phyloP scores from a whole-genome alignment of 2,888 invertebrate genomes.

The Buathra laborator region DNA sequence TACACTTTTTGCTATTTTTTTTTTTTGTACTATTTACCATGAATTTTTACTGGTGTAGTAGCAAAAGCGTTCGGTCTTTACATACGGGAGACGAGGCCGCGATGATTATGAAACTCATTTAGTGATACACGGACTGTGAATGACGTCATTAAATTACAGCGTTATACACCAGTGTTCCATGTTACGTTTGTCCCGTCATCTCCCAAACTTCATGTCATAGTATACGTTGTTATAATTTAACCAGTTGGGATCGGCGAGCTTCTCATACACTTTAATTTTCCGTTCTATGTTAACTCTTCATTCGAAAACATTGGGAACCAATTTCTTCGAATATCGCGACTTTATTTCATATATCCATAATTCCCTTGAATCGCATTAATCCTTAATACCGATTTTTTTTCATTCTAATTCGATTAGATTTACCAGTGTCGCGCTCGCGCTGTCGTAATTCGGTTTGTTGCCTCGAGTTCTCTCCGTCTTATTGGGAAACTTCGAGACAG shows the following conservation, averaged over 20 bases:
- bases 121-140: background rate
- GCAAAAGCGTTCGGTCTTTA: background rate
- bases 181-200: background rate
- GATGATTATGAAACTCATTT: background rate
- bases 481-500: constrained; percentile 45
- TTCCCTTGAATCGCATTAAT: too few relatives aligned
- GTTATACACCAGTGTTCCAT: background rate
- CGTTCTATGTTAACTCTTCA: too few relatives aligned
- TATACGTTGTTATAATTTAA: background rate
- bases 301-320: too few relatives aligned
- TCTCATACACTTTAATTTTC: background rate
- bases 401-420: background rate
- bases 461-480: background rate
- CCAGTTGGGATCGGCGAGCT: background rate
- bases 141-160: background rate
- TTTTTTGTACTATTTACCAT: background rate
- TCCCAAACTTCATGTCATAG: background rate
- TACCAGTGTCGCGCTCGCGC: background rate
- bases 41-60: background rate
- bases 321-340: too few relatives aligned
- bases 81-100: background rate
- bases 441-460: background rate
- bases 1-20: background rate
- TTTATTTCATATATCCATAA: too few relatives aligned
- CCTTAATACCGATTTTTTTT: background rate